Evolutionary conservation across 2,888 invertebrate species (phyloP).

Genomic region (Hoplodrina ambigua): DNA sequence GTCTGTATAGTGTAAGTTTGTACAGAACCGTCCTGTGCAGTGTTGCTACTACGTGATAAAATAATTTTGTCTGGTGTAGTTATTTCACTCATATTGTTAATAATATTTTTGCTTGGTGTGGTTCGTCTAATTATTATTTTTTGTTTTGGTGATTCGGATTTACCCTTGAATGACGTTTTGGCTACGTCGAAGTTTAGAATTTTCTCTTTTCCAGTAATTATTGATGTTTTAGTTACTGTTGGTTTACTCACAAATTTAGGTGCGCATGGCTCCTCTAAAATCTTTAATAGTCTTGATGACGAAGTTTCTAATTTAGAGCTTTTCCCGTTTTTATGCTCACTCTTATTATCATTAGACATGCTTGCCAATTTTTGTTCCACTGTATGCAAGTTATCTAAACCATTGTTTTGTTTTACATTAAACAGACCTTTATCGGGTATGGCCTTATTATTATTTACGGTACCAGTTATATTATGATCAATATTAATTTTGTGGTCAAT

Average conservation of each 20-base stretch:
- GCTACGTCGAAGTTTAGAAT: slow-evolving; percentile 86
- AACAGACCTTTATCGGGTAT: slow-evolving; percentile 56
- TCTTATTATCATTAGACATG: slow-evolving; percentile 73
- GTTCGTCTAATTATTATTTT: slow-evolving; percentile 87
- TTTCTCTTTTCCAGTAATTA: slow-evolving; percentile 83
- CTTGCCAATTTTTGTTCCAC: slow-evolving; percentile 75
- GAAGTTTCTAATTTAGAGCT: slow-evolving; percentile 79
- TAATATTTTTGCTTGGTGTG: slow-evolving; percentile 76
- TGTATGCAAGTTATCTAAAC: slow-evolving; percentile 65
- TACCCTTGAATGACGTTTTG: slow-evolving; percentile 78
- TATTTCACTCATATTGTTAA: slow-evolving; percentile 80
- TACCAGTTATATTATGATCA: slow-evolving; percentile 61
- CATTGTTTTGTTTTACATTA: slow-evolving; percentile 71
- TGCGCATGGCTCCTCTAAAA: slow-evolving; percentile 87
- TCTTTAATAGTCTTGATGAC: slow-evolving; percentile 90
- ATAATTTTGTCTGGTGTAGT: slow-evolving; percentile 84
- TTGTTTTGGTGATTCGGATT: slow-evolving; percentile 80
- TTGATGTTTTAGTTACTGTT: slow-evolving; percentile 75
- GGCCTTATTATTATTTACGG: slow-evolving; percentile 71
- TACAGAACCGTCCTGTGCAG: slow-evolving; percentile 79
- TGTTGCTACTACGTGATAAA: slow-evolving; percentile 79
- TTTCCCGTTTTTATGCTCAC: slow-evolving; percentile 71
- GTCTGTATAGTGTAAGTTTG: slow-evolving; percentile 87
- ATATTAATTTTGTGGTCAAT: slow-evolving; percentile 82
- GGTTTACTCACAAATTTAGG: slow-evolving; percentile 76